Evolutionary conservation across 2,888 invertebrate genomes (phyloP), one percentile per base, ranked within the genome.

Genomic region (Volucella inanis): DNA sequence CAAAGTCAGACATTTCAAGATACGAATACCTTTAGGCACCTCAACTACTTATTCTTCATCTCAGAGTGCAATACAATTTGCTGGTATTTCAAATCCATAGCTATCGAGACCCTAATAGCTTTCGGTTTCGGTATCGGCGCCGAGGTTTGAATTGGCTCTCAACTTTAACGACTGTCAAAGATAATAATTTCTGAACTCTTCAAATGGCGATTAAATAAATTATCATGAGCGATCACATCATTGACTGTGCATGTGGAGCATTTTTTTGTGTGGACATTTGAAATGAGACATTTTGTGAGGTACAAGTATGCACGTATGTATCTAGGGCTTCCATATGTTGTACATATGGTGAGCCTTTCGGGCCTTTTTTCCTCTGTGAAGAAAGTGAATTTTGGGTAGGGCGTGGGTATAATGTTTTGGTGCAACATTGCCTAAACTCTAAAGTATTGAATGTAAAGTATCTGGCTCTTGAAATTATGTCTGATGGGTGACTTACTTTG

Each of bases 131-230:
- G 14, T 76, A 39, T 15, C 9, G 52, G 11, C 47, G 38, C 50
- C 71, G 22, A 55, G 43, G 41, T 57, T 55, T 74, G 78, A 67
- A 79, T 50, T 74, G 74, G 31, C 83, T 74, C 83, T 83, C 79
- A 52, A 79, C 70, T 64, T 65, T 52, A 75, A 75, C 54, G 70
- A 70, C 64, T 84, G 68, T 61, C 75, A 54, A 84, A 75, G 80
- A 71, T 65, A 80, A 80, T 84, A 80, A 84, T 75, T 80, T 75
- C 75, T 75, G 62, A 80, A 75, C 80, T 75, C 84, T 84, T 80
- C 70, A 80, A 71, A 80, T 43, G 65, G 59, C 80, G 70, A 84
- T 84, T 80, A 84, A 70, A 71, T 79, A 79, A 84, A 84, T 79
- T 70, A 62, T 74, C 75, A 45, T 52, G 47, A 80, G 68, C 43